These are phyloP conservation scores for Ophiodon elongatus DNA, from an alignment of 2,113 vertebrate species.

Conservation along the genomic window DNA sequence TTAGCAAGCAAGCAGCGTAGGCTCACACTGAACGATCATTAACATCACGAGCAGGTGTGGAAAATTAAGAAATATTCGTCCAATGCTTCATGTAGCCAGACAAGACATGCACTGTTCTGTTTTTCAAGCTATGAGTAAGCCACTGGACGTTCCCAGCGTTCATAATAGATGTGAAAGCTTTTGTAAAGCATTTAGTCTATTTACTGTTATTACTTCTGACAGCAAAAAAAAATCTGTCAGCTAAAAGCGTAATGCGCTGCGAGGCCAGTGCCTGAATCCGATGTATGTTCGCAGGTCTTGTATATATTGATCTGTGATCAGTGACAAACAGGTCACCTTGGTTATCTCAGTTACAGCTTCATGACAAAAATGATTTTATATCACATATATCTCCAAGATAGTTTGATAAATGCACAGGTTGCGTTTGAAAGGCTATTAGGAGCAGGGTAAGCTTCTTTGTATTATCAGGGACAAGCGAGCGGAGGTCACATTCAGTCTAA, in stretches of 20 bases:
- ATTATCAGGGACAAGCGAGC: slow-evolving; percentile 35
- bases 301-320: slow-evolving; percentile 38
- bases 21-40: slow-evolving; percentile 62
- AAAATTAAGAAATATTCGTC: slow-evolving; percentile 70
- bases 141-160: slow-evolving; percentile 23
- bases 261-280: slow-evolving; percentile 6
- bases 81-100: slow-evolving; percentile 25
- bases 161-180: slow-evolving; percentile 31
- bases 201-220: slow-evolving; percentile 25
- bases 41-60: slow-evolving; percentile 63
- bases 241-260: not conserved
- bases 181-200: slow-evolving; percentile 18
- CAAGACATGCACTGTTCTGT: slow-evolving; percentile 36
- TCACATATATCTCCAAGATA: not conserved
- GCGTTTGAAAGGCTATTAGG: slow-evolving; percentile 6
- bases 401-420: slow-evolving; percentile 9
- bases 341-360: not conserved
- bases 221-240: slow-evolving; percentile 10
- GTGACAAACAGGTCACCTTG: slow-evolving; percentile 27
- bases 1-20: slow-evolving; percentile 51
- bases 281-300: slow-evolving; percentile 10
- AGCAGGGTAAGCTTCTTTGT: slow-evolving; percentile 21
- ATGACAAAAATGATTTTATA: slow-evolving; percentile 15
- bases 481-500: slow-evolving; percentile 53
- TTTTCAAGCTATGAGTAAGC: slow-evolving; percentile 41